Evolutionary conservation across 1,140 invertebrate species (phyloP).

Genomic region (Bombyx mandarina): DNA sequence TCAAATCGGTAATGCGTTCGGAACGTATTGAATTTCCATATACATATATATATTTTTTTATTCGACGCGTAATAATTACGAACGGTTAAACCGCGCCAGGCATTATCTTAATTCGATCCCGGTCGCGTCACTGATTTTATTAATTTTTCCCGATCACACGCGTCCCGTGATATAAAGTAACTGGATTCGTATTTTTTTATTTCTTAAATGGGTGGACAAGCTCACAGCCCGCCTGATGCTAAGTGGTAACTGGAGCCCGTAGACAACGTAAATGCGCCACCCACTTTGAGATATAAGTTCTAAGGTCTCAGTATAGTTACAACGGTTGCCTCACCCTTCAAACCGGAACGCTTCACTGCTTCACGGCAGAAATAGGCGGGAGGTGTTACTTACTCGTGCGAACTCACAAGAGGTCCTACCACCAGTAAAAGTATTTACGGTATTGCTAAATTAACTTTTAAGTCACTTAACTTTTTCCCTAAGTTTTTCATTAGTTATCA

Average conservation of each 20-base stretch:
- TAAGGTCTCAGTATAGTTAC: too few species aligned
- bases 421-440: background rate
- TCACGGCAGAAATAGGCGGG: too few species aligned
- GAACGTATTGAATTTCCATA: slow-evolving; percentile 23
- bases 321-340: too few species aligned
- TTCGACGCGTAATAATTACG: slow-evolving; percentile 46
- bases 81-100: slow-evolving; percentile 30
- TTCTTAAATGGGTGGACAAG: too few species aligned
- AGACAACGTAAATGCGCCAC: too few species aligned
- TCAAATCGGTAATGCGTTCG: slow-evolving; percentile 3
- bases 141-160: slow-evolving; percentile 30
- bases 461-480: background rate
- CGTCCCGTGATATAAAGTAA: slow-evolving; percentile 12
- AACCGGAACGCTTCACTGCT: too few species aligned
- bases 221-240: too few species aligned
- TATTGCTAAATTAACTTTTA: background rate
- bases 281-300: too few species aligned
- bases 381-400: too few species aligned
- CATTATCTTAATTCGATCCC: slow-evolving; percentile 43
- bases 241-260: too few species aligned
- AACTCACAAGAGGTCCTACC: too few species aligned
- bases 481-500: background rate
- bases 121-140: slow-evolving; percentile 40
- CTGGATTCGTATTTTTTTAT: background rate
- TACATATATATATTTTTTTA: slow-evolving; percentile 13